Base-by-base conservation (phyloP, 2,113 vertebrate species). In the Eurypyga helias region DNA sequence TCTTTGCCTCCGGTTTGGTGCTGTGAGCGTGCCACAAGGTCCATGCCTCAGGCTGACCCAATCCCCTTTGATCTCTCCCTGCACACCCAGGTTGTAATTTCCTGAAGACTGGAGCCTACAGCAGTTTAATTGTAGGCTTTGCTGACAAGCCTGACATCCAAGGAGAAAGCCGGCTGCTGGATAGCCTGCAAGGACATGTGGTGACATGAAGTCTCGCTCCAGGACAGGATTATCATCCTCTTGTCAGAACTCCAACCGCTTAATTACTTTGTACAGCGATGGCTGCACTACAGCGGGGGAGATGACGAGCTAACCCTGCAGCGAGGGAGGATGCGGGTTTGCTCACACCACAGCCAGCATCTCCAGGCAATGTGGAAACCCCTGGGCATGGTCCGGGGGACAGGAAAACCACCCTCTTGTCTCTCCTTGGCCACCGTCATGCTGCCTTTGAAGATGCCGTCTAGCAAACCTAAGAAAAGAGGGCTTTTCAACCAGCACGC, bases 381-480 rank as follows among this genome's bases (percentile, higher is more conserved):
- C 54, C 55, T 8, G 1, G n/a, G 13, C 33, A 26, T 7, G 28
- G 58, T 21, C 11, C 38, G 1, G 1, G 38, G 10, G 10, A 34
- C 1, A 4, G 41, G 55, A 55, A n/a, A 69, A 36, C 12, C 54
- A 61, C 61, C 46, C 5, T 54, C 46, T 73, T 2, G 1, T 28
- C 52, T 73, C 52, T 67, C 52, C 33, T 4, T 7, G 6, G 38
- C 23, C 28, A 54, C 48, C 38, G 13, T 5, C 7, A 1, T 2
- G 5, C 54, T 49, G 8, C 48, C 41, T 52, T 91, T 34, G 67
- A 67, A 48, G 46, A 48, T 1, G 10, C 29, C 75, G 81, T 55
- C 10, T 2, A 26, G 38, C 11, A 43, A 55, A 33, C 2, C 0
- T 26, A 29, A 60, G 38, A 85, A 24, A 3, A 48, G 46, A 45